Evolutionary conservation across 2,888 invertebrate genomes (phyloP).

Genomic region (Drosophila silvestris): DNA sequence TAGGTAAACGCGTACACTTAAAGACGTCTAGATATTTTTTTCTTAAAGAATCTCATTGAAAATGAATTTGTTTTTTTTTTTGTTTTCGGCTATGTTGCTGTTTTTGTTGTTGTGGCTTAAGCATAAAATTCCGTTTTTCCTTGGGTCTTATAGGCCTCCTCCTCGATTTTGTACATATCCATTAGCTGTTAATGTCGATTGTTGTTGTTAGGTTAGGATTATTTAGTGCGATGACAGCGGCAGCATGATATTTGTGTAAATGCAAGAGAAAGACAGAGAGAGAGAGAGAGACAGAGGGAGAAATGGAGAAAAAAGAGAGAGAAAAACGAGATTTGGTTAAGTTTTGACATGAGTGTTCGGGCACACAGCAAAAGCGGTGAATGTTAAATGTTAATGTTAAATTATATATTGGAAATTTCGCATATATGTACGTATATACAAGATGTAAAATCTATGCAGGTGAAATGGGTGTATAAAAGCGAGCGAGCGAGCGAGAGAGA

Average conservation of each 20-base stretch:
- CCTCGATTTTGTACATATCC: constrained; percentile 97
- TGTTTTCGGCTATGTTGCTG: constrained; percentile 17
- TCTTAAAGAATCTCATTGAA: constrained; percentile 15
- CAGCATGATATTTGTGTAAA: constrained; percentile 49
- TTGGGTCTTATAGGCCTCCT: constrained; percentile 94
- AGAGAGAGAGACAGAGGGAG: constrained; percentile 15
- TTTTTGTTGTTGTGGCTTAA: constrained; percentile 84
- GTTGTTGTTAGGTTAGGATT: constrained; percentile 39
- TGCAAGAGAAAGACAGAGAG: constrained; percentile 7
- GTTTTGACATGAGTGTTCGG: constrained; percentile 22
- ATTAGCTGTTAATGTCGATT: constrained; percentile 88
- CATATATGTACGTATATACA: neutral
- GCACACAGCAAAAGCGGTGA: constrained; percentile 49
- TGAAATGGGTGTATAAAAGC: constrained; percentile 4
- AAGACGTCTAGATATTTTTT: constrained; percentile 14
- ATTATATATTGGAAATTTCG: constrained; percentile 7
- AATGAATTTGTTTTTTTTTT: constrained; percentile 9
- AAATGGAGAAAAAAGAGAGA: constrained; percentile 21
- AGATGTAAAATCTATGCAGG: constrained; percentile 6
- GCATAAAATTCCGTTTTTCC: constrained; percentile 96
- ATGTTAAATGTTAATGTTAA: constrained; percentile 29
- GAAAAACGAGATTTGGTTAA: constrained; percentile 26
- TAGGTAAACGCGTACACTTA: constrained; percentile 22
- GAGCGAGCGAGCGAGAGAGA: constrained; percentile 9
- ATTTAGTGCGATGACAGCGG: constrained; percentile 53